A percentile compares a stretch with the other conserved stretches of the same genome.
Evolutionary conservation across 35 echinoderm and acorn worm genomes (phyloP).

Genomic region (Holothuria glaberrima): DNA sequence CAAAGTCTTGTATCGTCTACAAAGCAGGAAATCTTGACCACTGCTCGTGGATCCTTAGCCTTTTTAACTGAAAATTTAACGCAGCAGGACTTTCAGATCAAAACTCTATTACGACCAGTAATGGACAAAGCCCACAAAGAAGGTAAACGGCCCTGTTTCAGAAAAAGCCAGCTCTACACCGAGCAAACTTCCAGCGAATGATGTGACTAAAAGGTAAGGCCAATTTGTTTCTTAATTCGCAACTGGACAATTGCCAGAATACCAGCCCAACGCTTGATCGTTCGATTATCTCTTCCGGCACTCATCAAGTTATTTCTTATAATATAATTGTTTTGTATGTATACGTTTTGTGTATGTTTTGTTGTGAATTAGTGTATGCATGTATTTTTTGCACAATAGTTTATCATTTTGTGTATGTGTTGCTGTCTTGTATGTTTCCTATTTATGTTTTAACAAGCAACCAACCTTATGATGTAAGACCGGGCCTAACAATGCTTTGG

Average conservation of each 20-base stretch:
- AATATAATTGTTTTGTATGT: no score
- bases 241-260: neutral
- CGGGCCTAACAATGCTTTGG: no score
- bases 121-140: no score
- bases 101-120: neutral
- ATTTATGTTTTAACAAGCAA: neutral
- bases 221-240: neutral
- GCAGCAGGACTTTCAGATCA: neutral
- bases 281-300: neutral
- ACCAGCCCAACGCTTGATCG: neutral
- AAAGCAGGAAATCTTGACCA: slow-evolving; percentile 1
- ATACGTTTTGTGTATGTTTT: neutral
- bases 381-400: neutral
- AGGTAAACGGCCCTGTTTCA: neutral
- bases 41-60: neutral
- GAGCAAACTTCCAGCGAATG: neutral
- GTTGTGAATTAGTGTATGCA: neutral
- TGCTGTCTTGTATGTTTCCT: neutral
- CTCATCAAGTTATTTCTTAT: no score
- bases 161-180: neutral
- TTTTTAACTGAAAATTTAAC: neutral
- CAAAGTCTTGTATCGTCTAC: neutral
- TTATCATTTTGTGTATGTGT: no score
- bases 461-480: no score
- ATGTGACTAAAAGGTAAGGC: neutral